Conservation (phyloP, 1,140 invertebrate species). For the Halesus radiatus region DNA sequence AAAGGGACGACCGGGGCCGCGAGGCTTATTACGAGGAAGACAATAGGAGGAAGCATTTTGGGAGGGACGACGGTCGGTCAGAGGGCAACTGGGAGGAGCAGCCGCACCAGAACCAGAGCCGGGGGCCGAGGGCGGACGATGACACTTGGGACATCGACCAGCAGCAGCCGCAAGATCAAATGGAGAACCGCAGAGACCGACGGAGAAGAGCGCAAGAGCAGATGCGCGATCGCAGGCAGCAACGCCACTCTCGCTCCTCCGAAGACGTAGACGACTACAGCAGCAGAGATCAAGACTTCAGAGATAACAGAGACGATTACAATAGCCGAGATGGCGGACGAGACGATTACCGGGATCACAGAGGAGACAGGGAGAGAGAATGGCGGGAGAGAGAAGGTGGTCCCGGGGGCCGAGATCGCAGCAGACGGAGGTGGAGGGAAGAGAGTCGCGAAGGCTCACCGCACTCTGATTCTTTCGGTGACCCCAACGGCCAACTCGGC, state of each 20-base stretch:
- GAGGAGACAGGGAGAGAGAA: no score
- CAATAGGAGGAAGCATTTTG: slow-evolving; percentile 12
- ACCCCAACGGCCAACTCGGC: slow-evolving; percentile 57
- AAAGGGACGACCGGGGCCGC: background rate
- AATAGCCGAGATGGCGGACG: background rate
- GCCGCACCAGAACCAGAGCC: background rate
- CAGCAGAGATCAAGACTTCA: background rate
- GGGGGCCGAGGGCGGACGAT: slow-evolving; percentile 57
- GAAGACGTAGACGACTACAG: background rate
- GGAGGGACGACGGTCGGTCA: slow-evolving; percentile 60
- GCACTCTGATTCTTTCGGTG: slow-evolving; percentile 39
- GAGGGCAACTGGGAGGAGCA: slow-evolving; percentile 59
- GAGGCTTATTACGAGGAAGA: slow-evolving; percentile 30
- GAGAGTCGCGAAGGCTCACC: slow-evolving; percentile 48
- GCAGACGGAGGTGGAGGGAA: slow-evolving; percentile 57
- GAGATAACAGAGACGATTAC: slow-evolving; percentile 4
- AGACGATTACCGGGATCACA: slow-evolving; percentile 18
- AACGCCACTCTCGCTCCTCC: slow-evolving; percentile 34
- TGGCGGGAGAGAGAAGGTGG: slow-evolving; percentile 40
- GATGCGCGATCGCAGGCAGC: slow-evolving; percentile 51
- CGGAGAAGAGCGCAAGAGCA: slow-evolving; percentile 10
- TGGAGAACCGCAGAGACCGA: background rate
- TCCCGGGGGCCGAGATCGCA: background rate
- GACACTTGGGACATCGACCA: background rate
- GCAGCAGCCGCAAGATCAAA: slow-evolving; percentile 43